Evolutionary conservation across 2,113 vertebrate species (phyloP).

Genomic region (Bombycilla garrulus): DNA sequence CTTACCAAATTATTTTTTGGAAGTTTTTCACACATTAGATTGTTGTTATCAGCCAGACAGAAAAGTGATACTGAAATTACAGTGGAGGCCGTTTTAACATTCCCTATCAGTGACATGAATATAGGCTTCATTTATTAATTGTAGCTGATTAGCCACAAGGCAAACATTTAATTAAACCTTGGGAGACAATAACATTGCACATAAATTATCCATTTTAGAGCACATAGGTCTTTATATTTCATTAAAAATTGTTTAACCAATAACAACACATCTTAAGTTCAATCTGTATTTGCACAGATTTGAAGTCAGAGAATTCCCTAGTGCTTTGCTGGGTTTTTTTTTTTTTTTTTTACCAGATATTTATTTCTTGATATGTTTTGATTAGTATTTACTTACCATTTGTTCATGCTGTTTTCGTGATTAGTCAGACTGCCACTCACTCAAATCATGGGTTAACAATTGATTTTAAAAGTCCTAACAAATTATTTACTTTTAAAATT

Average conservation of each 20-base stretch:
- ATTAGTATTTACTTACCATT: constrained; percentile 63
- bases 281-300: constrained; percentile 58
- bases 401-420: constrained; percentile 28
- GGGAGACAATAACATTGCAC: constrained; percentile 75
- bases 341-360: not conserved
- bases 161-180: constrained; percentile 83
- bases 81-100: constrained; percentile 38
- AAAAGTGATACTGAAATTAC: constrained; percentile 26
- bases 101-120: constrained; percentile 46
- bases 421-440: constrained; percentile 51
- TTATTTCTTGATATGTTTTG: constrained; percentile 59
- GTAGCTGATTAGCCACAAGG: constrained; percentile 78
- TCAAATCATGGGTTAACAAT: constrained; percentile 24
- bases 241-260: constrained; percentile 74
- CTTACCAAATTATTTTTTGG: not conserved
- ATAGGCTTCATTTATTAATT: constrained; percentile 75
- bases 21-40: not conserved
- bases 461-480: constrained; percentile 5
- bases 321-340: not conserved
- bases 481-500: not conserved
- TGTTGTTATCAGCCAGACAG: not conserved
- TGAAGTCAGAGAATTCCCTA: constrained; percentile 38
- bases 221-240: constrained; percentile 74
- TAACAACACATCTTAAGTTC: constrained; percentile 56
- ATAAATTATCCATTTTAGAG: constrained; percentile 80